Evolutionary conservation across 2,797 vertebrate genomes (phyloP), one percentile per base, ranked within the genome.

Genomic region (Molossus molossus): DNA sequence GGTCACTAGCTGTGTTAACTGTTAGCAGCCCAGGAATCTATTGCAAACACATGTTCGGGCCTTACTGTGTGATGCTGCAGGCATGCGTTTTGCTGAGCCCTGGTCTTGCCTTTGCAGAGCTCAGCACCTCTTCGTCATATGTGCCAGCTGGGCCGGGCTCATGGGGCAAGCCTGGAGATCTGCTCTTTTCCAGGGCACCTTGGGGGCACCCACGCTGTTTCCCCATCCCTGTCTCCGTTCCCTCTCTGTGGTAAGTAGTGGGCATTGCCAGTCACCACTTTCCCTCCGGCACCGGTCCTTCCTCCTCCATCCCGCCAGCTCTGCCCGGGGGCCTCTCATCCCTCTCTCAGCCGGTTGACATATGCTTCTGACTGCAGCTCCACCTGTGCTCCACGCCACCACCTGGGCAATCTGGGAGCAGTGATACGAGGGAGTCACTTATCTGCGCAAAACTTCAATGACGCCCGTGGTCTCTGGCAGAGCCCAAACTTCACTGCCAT

Each of bases 111-210:
- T 95, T 94, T 97, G 96, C 95, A 90, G 67, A 95, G 80, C 95
- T 97, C 97, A 98, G 97, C 95, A 95, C 90, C 79, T 95, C 97
- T 92, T 79, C 73, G 58, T 69, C 62, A 13, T 73, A 14, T 8
- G 60, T 70, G 83, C 91, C 94, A 50, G 84, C 65, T 92, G 82
- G 80, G 40, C 87, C 95, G 77, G 89, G 70, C 72, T 87, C 11
- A 17, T 58, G 29, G 72, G 77, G 80, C 82, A 21, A 37, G 67
- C 33, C 81, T 67, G 86, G 40, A 58, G 86, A 72, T 5, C 50
- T 82, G 92, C 88, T 94, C 69, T 72, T 55, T 55, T 67, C 58
- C 21, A 4, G 87, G 67, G 81, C 88, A 62, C 82, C 69, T 87
- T 94, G 70, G 77, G 60, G 3, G 79, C 57, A 65, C 65, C 72